These are phyloP conservation scores for Psilopogon haemacephalus DNA, from an alignment of 2,113 vertebrate species.

Conservation along the genomic window DNA sequence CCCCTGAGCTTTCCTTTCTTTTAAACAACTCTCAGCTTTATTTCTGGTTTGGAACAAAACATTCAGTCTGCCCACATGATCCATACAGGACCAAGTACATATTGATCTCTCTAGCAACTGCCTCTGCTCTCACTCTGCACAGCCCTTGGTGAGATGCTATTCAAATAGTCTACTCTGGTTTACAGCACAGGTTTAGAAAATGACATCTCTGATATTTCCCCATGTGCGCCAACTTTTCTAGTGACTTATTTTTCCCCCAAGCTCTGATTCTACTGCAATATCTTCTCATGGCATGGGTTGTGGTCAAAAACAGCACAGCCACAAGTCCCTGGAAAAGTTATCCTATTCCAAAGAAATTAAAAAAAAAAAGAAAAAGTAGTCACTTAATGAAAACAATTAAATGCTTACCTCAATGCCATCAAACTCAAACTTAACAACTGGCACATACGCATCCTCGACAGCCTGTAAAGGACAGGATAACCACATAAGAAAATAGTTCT, in stretches of 20 bases:
- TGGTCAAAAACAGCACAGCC: not conserved
- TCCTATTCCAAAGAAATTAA: not conserved
- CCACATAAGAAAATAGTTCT: not conserved
- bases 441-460: slow-evolving; percentile 97
- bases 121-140: not conserved
- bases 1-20: no score
- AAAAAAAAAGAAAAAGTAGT: not conserved
- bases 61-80: not conserved
- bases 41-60: not conserved
- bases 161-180: not conserved
- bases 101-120: not conserved
- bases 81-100: not conserved
- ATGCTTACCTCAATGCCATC: slow-evolving; percentile 92
- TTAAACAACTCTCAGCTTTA: not conserved
- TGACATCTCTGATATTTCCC: not conserved
- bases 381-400: not conserved
- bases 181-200: not conserved
- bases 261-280: not conserved
- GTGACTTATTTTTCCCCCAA: not conserved
- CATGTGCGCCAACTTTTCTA: not conserved
- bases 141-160: not conserved
- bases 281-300: not conserved
- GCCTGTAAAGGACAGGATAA: slow-evolving; percentile 77
- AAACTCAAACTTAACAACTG: slow-evolving; percentile 97
- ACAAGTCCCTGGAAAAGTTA: not conserved